Conservation (phyloP, 2,113 vertebrate genomes). For the Pipa parva region DNA sequence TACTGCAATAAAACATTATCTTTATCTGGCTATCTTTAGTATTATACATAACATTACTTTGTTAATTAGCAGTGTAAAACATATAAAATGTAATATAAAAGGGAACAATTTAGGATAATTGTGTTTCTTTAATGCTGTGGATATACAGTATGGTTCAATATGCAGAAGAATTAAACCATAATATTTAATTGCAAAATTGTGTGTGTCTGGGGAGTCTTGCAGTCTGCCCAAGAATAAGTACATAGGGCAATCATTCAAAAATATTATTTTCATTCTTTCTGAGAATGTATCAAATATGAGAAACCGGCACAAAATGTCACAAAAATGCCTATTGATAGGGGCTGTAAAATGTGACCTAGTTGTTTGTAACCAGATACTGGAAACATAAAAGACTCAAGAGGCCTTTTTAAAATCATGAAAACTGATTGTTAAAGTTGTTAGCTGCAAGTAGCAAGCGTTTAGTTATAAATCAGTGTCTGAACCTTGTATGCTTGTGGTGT, state of each 20-base stretch:
- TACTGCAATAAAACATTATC: too few species aligned
- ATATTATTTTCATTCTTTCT: conserved; percentile 16
- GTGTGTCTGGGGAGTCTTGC: too few species aligned
- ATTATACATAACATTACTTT: too few species aligned
- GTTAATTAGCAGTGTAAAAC: too few species aligned
- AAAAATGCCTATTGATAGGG: conserved; percentile 24
- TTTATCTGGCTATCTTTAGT: too few species aligned
- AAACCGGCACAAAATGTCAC: conserved; percentile 22
- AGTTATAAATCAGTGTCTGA: conserved; percentile 40
- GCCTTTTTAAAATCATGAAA: conserved; percentile 27
- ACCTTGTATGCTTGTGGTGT: conserved; percentile 38
- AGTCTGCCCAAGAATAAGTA: too few species aligned
- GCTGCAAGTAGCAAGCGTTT: conserved; percentile 13
- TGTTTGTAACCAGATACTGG: conserved; percentile 36
- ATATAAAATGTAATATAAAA: too few species aligned
- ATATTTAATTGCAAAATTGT: too few species aligned
- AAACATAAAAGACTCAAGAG: conserved; percentile 29
- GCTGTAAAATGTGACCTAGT: conserved; percentile 30
- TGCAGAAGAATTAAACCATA: too few species aligned
- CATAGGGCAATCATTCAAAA: conserved; percentile 1
- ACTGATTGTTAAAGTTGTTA: conserved; percentile 24
- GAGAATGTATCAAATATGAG: conserved; percentile 7
- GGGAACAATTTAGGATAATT: too few species aligned
- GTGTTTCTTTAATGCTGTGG: too few species aligned
- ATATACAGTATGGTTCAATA: too few species aligned